Percentiles rank a stretch among this genome's conserved stretches.
Conservation (phyloP, 2,888 invertebrate genomes). For the Trissolcus japonicus region DNA sequence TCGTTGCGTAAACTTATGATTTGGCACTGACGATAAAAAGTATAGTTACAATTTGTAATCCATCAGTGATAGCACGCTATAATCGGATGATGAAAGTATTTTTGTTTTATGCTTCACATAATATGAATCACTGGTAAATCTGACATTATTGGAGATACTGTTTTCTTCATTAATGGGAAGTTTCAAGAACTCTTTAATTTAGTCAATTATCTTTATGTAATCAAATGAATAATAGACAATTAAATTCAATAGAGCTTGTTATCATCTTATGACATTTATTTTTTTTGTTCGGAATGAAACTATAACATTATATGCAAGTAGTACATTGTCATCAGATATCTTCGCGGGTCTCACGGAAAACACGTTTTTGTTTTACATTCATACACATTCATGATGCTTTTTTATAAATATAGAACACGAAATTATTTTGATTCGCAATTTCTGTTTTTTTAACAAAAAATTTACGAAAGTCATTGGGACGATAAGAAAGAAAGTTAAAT, state of each 20-base stretch:
- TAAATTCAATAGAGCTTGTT: neutral
- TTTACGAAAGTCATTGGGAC: no score
- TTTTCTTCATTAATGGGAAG: no score
- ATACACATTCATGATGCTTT: neutral
- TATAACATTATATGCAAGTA: conserved; percentile 9
- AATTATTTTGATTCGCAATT: no score
- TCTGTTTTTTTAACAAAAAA: no score
- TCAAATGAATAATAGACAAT: neutral
- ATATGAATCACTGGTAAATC: no score
- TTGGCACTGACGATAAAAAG: neutral
- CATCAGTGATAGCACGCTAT: neutral
- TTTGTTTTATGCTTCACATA: no score
- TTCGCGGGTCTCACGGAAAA: neutral
- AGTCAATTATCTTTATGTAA: neutral
- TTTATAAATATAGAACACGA: no score
- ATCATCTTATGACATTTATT: neutral
- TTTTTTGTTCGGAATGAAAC: neutral
- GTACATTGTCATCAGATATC: conserved; percentile 16
- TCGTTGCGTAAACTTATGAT: neutral
- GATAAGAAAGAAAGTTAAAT: no score
- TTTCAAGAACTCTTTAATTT: no score
- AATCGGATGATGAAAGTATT: neutral
- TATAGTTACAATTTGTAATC: neutral
- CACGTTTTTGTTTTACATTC: neutral
- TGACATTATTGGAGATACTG: no score